phyloP scores from a whole-genome alignment of 2,113 vertebrate species.

The mouse (Mus musculus) region DNA sequence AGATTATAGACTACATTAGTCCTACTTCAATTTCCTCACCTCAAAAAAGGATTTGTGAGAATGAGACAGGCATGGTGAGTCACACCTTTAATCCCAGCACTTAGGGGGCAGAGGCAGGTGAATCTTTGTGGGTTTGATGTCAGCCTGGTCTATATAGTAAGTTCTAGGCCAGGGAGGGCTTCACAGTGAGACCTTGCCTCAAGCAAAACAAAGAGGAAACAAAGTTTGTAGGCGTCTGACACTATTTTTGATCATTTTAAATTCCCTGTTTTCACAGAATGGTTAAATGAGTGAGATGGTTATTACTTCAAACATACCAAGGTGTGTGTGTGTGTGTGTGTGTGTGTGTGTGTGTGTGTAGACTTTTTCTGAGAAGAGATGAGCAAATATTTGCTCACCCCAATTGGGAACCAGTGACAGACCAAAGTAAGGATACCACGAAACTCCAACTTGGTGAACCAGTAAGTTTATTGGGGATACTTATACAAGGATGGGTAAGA shows the following conservation, averaged over 20 bases:
- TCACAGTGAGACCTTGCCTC: neutral
- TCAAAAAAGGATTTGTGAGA: slow-evolving; percentile 17
- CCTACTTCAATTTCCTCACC: neutral
- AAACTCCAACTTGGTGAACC: neutral
- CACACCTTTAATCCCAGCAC: neutral
- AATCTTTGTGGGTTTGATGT: neutral
- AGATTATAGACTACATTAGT: neutral
- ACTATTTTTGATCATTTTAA: neutral
- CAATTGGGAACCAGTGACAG: neutral
- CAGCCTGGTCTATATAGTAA: neutral
- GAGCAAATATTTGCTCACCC: neutral
- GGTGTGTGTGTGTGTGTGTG: neutral
- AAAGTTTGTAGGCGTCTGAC: neutral
- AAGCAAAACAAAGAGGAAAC: neutral
- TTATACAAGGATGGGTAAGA: neutral
- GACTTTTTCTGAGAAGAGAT: too few species aligned
- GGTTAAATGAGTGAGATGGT: neutral
- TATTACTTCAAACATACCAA: neutral
- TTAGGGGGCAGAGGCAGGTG: neutral
- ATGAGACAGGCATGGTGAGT: neutral
- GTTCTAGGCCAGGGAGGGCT: neutral
- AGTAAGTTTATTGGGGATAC: neutral
- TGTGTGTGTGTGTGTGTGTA: neutral
- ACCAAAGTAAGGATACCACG: neutral
- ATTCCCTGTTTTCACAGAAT: neutral